Percentiles rank a stretch among this genome's conserved stretches.
These are phyloP conservation scores for Anarhynchus alexandrinus DNA, from an alignment of 2,113 vertebrate species.

Conservation along the genomic window DNA sequence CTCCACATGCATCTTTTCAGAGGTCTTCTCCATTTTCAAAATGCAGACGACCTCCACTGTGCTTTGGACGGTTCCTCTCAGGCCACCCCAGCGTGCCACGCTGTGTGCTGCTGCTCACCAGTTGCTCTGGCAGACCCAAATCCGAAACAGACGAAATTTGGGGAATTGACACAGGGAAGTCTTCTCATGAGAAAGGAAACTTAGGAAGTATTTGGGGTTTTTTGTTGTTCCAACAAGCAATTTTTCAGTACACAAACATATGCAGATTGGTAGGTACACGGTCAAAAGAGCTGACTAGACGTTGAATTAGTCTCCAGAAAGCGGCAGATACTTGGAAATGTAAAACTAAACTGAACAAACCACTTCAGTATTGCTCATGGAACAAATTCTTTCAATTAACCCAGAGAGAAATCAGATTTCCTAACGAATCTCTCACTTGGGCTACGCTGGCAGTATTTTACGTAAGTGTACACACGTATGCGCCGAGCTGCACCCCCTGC, in stretches of 20 bases:
- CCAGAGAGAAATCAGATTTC: background rate
- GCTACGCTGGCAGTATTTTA: background rate
- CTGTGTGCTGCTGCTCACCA: background rate
- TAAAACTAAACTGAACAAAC: background rate
- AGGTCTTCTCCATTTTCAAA: background rate
- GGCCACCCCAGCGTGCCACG: fast-evolving
- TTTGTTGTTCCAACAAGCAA: background rate
- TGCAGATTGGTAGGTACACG: background rate
- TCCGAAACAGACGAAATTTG: background rate
- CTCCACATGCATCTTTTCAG: background rate
- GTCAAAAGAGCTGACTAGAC: background rate
- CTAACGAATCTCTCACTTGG: background rate
- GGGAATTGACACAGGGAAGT: background rate
- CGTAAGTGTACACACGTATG: fast-evolving
- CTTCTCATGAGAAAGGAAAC: background rate
- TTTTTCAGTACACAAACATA: background rate
- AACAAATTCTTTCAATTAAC: background rate
- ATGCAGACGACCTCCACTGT: background rate
- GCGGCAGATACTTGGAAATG: background rate
- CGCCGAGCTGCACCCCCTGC: background rate
- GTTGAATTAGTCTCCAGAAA: background rate
- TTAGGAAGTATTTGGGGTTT: background rate
- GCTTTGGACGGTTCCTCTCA: background rate
- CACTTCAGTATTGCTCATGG: background rate
- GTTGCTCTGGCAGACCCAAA: background rate